phyloP scores from a whole-genome alignment of 1,140 invertebrate genomes.

The Meloidogyne floridensis region DNA sequence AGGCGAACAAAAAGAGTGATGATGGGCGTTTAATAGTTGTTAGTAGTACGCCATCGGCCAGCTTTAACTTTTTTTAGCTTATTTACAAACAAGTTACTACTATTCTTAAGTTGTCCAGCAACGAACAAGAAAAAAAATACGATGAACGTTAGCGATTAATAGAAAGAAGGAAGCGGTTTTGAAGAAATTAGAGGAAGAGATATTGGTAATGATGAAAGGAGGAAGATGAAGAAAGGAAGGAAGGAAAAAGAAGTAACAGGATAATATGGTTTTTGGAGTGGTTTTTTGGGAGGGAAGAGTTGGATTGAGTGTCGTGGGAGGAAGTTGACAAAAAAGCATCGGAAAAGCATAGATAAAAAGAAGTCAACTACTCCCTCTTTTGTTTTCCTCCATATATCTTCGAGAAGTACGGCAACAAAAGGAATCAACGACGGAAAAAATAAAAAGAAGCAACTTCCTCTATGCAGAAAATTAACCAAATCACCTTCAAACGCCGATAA shows the following conservation, averaged over 20 bases:
- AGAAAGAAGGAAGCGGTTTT: neutral
- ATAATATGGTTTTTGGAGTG: neutral
- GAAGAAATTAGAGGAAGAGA: neutral
- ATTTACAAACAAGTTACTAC: neutral
- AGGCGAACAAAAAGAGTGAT: slow-evolving; percentile 76
- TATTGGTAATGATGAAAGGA: neutral
- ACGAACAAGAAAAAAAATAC: neutral
- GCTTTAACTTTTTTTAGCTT: neutral
- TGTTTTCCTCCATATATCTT: neutral
- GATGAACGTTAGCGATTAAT: neutral
- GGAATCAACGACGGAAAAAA: neutral
- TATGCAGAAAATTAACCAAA: neutral
- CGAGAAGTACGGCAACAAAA: neutral
- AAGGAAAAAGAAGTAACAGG: neutral
- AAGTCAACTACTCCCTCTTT: neutral
- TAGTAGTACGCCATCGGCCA: slow-evolving; percentile 3
- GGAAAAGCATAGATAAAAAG: neutral
- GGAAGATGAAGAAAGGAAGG: neutral
- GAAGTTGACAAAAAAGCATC: neutral
- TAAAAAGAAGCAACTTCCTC: neutral
- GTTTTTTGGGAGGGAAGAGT: neutral
- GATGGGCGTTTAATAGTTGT: slow-evolving; percentile 77
- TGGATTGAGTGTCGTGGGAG: neutral
- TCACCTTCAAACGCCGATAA: neutral
- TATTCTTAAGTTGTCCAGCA: neutral